These are phyloP conservation scores for Lamproptera curius DNA, from an alignment of 2,888 invertebrate genomes.

Conservation along the genomic window DNA sequence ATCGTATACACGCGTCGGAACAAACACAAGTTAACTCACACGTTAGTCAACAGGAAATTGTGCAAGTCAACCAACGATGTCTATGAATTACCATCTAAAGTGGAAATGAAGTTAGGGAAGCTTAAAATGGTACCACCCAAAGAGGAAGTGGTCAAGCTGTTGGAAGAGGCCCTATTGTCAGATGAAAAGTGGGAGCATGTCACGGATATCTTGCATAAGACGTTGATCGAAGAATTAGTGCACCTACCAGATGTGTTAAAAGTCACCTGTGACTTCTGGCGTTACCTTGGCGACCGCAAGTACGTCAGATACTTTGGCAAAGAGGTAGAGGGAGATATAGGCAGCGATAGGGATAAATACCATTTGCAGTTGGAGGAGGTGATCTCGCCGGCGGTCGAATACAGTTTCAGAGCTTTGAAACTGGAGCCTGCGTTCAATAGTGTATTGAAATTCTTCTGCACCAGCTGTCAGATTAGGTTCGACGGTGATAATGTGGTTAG, in stretches of 20 bases:
- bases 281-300: background rate
- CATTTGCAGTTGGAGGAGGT: background rate
- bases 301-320: background rate
- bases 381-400: background rate
- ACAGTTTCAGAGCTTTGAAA: no score
- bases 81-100: background rate
- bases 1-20: constrained; percentile 32
- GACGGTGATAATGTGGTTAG: background rate
- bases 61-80: background rate
- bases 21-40: constrained; percentile 33
- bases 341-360: background rate
- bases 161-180: background rate
- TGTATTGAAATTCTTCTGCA: background rate
- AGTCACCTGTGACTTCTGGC: background rate
- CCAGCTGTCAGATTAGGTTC: background rate
- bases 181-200: background rate
- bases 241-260: background rate
- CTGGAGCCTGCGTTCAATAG: no score
- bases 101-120: background rate
- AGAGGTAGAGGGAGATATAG: background rate
- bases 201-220: background rate
- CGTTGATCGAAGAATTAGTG: background rate
- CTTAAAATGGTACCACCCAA: background rate
- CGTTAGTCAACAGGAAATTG: constrained; percentile 36
- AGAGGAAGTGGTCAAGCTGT: background rate